phyloP scores from a whole-genome alignment of 2,113 vertebrate species.

The Gambusia affinis region DNA sequence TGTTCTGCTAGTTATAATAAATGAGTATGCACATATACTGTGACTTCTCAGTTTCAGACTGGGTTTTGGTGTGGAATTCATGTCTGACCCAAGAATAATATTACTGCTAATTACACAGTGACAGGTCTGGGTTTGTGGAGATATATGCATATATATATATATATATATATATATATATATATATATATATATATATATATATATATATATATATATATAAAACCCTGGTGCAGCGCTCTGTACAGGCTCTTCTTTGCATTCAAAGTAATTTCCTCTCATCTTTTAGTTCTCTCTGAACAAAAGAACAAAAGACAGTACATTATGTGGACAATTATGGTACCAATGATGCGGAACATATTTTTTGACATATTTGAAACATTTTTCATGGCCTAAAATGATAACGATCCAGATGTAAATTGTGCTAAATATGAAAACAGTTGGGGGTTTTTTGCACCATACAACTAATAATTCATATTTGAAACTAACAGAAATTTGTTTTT shows the following conservation, averaged over 20 bases:
- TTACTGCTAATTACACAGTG: constrained; percentile 53
- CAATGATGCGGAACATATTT: background rate
- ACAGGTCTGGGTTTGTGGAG: constrained; percentile 46
- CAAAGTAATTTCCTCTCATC: constrained; percentile 29
- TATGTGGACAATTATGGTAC: background rate
- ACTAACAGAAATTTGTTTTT: background rate
- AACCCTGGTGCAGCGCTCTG: constrained; percentile 42
- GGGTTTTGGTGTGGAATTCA: constrained; percentile 44
- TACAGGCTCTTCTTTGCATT: constrained; percentile 44
- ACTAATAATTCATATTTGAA: background rate
- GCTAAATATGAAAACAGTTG: background rate
- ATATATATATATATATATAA: too few relatives aligned
- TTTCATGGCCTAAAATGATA: background rate
- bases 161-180: too few relatives aligned
- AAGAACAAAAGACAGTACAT: constrained; percentile 14
- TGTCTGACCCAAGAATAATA: constrained; percentile 60
- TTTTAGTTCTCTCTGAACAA: constrained; percentile 17
- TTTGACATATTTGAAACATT: background rate
- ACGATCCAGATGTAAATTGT: background rate
- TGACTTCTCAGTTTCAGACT: constrained; percentile 13
- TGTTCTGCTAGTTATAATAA: constrained; percentile 45
- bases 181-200: too few relatives aligned
- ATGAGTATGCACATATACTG: constrained; percentile 35
- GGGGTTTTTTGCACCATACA: background rate
- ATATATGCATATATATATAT: too few relatives aligned